Evolutionary conservation across 2,888 invertebrate species (phyloP), one percentile per base, ranked within the genome.

Genomic region (Torymus auratus): DNA sequence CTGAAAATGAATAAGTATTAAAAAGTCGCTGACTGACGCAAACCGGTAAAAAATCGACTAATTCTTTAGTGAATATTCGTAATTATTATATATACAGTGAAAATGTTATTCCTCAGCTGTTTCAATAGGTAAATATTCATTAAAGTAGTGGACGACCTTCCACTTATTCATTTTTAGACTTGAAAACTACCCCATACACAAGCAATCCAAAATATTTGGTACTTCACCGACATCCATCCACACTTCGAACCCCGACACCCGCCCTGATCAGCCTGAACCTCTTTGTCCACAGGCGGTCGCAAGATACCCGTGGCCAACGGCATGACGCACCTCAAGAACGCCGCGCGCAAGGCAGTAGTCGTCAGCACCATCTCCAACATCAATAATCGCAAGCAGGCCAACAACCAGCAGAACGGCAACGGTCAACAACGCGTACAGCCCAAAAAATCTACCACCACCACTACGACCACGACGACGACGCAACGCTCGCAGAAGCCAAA

Each of bases 401-500:
- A 41, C 41, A 53, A 64, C 4, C 82, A 78, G 61, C 83, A 86
- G 58, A 41, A 41, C 7, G 41, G 41, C 7, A 41, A 41, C 7
- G 28, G 58, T 1, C 82, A 78, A 61, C 83, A 86, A 60, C 85
- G 53, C 41, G 15, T 28, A 1, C 65, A 65, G 65, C 50, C 60
- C 12, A 58, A 65, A n/a, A 23, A 50, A 52, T 23, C 20, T 10
- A 41, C 41, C 7, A 41, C 41, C 7, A 41, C 41, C 2, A 28
- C 28, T 2, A 28, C 41, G 41, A 41, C 41, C 2, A 28, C 28
- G 28, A 28, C 28, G 28, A 28, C 28, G 5, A 28, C 28, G 28
- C 28, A 28, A 41, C 41, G 41, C 41, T 41, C 41, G 41, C 62
- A 53, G 41, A 11, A 56, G 10, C 4, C 41, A 20, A 55, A 50